Conservation (phyloP, 2,113 vertebrate genomes). For the Trachemys scripta region DNA sequence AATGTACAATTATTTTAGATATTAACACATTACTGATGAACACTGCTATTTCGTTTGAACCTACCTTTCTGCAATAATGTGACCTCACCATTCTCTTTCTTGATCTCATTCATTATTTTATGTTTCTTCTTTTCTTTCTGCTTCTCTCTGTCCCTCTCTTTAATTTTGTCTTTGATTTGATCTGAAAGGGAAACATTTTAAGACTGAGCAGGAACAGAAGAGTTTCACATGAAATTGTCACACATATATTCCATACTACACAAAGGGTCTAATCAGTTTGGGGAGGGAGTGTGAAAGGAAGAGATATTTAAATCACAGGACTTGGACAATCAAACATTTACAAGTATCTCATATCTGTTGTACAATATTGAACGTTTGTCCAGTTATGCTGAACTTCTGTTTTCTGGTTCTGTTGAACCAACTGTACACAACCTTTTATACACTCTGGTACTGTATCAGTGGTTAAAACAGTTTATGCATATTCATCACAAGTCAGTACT, state of each 20-base stretch:
- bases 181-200: slow-evolving; percentile 81
- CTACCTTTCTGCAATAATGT: slow-evolving; percentile 93
- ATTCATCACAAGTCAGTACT: neutral
- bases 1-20: neutral
- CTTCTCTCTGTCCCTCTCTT: slow-evolving; percentile 87
- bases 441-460: neutral
- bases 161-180: slow-evolving; percentile 90
- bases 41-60: slow-evolving; percentile 15
- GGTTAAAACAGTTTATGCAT: neutral
- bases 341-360: slow-evolving; percentile 28
- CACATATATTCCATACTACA: neutral
- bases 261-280: neutral
- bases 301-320: neutral
- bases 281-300: slow-evolving; percentile 39
- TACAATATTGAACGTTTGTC: neutral
- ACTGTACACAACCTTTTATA: neutral
- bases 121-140: slow-evolving; percentile 93
- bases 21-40: neutral
- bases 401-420: neutral
- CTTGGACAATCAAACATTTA: neutral
- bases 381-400: neutral
- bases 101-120: slow-evolving; percentile 92
- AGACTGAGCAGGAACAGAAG: slow-evolving; percentile 36
- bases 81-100: slow-evolving; percentile 95
- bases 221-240: neutral